phyloP scores from a whole-genome alignment of 2,113 vertebrate genomes.

The Cichladusa arquata region DNA sequence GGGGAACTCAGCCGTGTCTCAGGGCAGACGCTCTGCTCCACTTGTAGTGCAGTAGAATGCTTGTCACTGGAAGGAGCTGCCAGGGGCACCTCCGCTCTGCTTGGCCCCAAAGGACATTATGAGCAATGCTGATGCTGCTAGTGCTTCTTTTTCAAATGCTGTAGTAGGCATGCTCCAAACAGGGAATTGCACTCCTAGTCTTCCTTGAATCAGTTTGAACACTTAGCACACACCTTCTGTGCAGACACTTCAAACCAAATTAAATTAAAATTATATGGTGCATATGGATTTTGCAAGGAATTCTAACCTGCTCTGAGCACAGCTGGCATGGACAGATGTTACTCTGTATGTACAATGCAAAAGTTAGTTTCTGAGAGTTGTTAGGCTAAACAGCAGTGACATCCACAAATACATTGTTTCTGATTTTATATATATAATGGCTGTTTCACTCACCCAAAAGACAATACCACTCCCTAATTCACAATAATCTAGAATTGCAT shows the following conservation, averaged over 20 bases:
- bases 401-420: background rate
- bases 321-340: background rate
- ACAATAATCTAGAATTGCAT: background rate
- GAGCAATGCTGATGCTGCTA: background rate
- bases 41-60: fast-evolving
- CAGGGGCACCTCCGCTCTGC: background rate
- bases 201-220: background rate
- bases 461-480: background rate
- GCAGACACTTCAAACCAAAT: background rate
- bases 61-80: background rate
- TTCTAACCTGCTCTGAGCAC: background rate
- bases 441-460: background rate
- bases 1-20: background rate
- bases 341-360: background rate
- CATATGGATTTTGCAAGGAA: background rate
- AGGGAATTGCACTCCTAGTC: background rate
- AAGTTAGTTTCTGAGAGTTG: background rate
- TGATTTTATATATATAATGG: background rate
- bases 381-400: background rate
- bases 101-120: background rate
- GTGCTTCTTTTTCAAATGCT: background rate
- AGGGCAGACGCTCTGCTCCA: background rate
- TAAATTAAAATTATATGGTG: background rate
- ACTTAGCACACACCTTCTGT: background rate
- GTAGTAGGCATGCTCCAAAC: background rate